A percentile compares a stretch with the other conserved stretches of the same genome.
These are phyloP conservation scores for Hydropsyche betteni DNA, from an alignment of 2,888 invertebrate species.

Conservation along the genomic window DNA sequence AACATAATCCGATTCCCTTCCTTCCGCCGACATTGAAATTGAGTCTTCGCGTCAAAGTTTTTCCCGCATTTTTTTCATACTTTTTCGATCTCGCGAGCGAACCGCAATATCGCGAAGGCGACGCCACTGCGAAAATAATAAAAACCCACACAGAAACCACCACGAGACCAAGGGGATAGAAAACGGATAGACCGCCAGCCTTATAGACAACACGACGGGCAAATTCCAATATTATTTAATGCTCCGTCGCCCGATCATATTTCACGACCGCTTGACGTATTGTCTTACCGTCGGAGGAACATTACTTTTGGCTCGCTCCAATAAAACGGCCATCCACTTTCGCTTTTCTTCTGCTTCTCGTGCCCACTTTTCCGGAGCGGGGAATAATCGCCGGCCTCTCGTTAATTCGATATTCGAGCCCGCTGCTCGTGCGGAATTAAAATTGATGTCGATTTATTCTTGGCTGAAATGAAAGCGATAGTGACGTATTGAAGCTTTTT, in stretches of 20 bases:
- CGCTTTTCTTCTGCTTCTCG: too few species aligned
- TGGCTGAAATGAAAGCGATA: too few species aligned
- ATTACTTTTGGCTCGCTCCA: conserved; percentile 13
- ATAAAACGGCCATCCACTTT: conserved; percentile 19
- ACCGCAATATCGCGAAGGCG: conserved; percentile 4
- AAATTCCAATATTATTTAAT: conserved; percentile 49
- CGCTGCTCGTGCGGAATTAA: neutral
- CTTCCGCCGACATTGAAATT: neutral
- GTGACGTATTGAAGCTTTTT: too few species aligned
- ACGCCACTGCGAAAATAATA: conserved; percentile 21
- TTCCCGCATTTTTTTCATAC: neutral
- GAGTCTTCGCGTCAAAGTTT: neutral
- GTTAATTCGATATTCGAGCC: conserved; percentile 17
- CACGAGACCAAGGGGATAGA: neutral
- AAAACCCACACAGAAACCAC: neutral
- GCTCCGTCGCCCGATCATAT: conserved; percentile 45
- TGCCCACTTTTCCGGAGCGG: neutral
- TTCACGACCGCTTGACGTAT: conserved; percentile 47
- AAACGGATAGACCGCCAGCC: conserved; percentile 15
- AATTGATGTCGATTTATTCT: too few species aligned
- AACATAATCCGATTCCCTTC: conserved; percentile 10
- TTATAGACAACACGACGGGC: conserved; percentile 4
- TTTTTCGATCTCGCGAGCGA: neutral
- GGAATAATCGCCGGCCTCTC: neutral
- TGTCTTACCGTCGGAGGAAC: conserved; percentile 41